These are phyloP conservation scores for Apostichopus japonicus DNA, from an alignment of 35 echinoderm and acorn worm genomes.

Conservation along the genomic window DNA sequence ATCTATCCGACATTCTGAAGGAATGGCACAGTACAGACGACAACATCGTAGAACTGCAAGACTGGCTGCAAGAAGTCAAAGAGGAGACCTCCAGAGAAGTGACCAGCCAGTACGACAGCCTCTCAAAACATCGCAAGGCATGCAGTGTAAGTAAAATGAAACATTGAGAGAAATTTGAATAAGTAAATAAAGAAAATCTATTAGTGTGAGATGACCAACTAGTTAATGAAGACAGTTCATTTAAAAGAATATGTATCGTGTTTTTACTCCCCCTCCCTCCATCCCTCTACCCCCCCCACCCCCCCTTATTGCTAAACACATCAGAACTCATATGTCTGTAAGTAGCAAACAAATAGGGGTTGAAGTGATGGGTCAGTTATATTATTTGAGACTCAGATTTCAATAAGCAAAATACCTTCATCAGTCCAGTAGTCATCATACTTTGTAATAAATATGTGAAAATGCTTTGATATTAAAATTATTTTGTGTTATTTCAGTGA, in stretches of 20 bases:
- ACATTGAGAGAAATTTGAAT: background rate
- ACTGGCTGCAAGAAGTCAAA: constrained; percentile 75
- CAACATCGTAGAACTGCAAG: constrained; percentile 76
- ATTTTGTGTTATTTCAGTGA: too few species aligned
- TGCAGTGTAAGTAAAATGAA: constrained; percentile 72
- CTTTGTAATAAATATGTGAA: background rate
- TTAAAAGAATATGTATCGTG: too few species aligned
- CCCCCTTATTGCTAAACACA: too few species aligned
- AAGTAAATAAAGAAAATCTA: background rate
- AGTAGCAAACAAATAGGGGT: too few species aligned
- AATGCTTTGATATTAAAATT: too few species aligned
- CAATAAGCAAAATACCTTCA: background rate
- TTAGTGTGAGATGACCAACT: too few species aligned
- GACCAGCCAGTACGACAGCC: constrained; percentile 78
- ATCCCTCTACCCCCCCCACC: too few species aligned
- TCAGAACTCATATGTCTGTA: too few species aligned
- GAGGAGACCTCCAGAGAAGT: constrained; percentile 58
- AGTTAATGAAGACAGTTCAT: too few species aligned
- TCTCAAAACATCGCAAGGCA: constrained; percentile 69
- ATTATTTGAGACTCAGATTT: too few species aligned
- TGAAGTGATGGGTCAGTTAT: too few species aligned
- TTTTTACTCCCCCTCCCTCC: too few species aligned
- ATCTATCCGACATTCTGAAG: constrained; percentile 70
- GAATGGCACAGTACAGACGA: constrained; percentile 82
- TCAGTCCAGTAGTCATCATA: background rate